A percentile compares a stretch with the other conserved stretches of the same genome.
Conservation (phyloP, 2,797 vertebrate species). For the Muscicapa striata region DNA sequence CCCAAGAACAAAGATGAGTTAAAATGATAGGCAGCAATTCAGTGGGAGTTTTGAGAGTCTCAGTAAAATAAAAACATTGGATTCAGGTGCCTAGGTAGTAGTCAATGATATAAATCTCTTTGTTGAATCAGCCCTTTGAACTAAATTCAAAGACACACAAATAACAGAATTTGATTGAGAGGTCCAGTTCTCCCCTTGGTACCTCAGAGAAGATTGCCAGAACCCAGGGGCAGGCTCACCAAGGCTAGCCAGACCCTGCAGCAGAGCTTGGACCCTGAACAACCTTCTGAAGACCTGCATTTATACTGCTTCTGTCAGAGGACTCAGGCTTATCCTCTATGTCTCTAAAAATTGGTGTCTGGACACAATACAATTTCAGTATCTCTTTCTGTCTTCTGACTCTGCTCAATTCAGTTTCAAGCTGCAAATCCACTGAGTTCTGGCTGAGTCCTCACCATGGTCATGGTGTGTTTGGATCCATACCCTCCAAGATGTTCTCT, state of each 20-base stretch:
- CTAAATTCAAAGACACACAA: neutral
- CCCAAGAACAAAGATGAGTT: neutral
- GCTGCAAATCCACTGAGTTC: neutral
- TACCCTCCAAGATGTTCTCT: neutral
- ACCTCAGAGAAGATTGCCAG: neutral
- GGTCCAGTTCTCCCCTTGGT: rapidly evolving
- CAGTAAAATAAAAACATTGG: neutral
- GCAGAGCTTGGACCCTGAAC: neutral
- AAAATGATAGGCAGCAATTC: neutral
- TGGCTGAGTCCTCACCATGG: neutral
- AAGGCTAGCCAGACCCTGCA: neutral
- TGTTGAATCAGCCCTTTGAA: neutral
- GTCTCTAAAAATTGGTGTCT: neutral
- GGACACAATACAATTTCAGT: neutral
- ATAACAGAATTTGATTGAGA: neutral
- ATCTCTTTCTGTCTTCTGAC: neutral
- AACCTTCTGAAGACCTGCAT: neutral
- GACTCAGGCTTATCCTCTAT: neutral
- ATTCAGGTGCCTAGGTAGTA: neutral
- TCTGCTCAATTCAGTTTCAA: neutral
- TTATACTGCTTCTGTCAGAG: neutral
- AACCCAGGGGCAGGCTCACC: neutral
- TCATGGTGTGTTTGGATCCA: rapidly evolving
- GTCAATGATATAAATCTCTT: neutral
- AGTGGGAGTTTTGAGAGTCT: neutral